These are phyloP conservation scores for Eolophus roseicapilla DNA, from an alignment of 2,113 vertebrate genomes.

Conservation along the genomic window DNA sequence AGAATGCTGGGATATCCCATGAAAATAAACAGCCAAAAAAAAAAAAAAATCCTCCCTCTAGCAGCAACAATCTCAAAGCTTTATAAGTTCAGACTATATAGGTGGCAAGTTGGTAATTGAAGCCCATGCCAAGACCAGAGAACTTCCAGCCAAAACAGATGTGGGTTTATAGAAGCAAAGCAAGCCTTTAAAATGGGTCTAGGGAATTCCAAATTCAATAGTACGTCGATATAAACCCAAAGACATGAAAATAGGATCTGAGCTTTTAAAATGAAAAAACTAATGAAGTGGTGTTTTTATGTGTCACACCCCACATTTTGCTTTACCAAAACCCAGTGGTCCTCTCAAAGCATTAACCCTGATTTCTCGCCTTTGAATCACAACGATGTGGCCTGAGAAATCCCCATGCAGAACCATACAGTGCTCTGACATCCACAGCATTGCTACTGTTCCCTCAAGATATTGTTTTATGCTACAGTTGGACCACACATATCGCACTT, in stretches of 20 bases:
- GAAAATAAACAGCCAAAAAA: not conserved
- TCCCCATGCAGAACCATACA: fast-evolving
- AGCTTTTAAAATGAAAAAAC: not conserved
- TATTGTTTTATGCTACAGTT: not conserved
- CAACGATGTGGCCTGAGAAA: not conserved
- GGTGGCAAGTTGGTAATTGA: not conserved
- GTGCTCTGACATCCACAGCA: not conserved
- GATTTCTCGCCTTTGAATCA: not conserved
- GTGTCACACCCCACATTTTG: not conserved
- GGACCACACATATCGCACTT: not conserved
- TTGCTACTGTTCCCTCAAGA: not conserved
- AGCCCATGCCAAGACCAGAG: not conserved
- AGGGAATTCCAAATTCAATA: not conserved
- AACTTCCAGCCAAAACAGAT: constrained; percentile 13
- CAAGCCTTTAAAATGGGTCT: not conserved
- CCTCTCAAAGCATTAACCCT: not conserved
- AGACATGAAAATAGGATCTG: not conserved
- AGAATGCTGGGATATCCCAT: not conserved
- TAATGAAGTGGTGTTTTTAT: not conserved
- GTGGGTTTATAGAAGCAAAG: constrained; percentile 8
- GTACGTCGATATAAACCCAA: not conserved
- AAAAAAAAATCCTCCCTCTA: not conserved
- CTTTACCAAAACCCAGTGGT: not conserved
- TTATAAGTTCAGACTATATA: not conserved
- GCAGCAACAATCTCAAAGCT: not conserved